Conservation (phyloP, 2,797 vertebrate species). For the Xenops minutus region DNA sequence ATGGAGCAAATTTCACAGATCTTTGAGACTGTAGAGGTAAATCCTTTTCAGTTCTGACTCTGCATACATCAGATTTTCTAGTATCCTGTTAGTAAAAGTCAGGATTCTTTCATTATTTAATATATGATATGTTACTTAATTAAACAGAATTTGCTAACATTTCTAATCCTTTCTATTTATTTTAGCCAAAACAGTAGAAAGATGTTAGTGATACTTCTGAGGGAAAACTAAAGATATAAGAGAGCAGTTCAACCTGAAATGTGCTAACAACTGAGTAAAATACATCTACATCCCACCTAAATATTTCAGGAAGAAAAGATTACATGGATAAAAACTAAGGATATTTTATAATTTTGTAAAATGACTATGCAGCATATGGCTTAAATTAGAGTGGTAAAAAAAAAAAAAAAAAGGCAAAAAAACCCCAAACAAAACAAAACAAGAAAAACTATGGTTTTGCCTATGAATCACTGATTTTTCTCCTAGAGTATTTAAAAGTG, state of each 20-base stretch:
- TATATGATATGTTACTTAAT: not conserved
- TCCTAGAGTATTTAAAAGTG: not conserved
- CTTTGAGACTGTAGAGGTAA: not conserved
- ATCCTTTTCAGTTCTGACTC: not conserved
- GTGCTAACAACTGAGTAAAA: not conserved
- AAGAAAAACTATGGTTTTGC: not conserved
- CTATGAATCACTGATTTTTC: not conserved
- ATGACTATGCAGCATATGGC: not conserved
- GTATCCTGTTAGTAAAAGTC: not conserved
- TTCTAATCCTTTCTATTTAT: not conserved
- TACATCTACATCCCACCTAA: not conserved
- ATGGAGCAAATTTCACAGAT: not conserved
- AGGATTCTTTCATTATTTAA: not conserved
- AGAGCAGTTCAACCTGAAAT: not conserved
- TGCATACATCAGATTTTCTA: not conserved
- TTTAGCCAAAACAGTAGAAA: not conserved
- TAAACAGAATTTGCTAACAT: not conserved
- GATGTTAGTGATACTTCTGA: not conserved
- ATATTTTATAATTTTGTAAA: not conserved
- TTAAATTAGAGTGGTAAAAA: not conserved
- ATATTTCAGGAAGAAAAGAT: not conserved
- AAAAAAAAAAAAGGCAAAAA: not conserved
- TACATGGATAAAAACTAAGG: not conserved
- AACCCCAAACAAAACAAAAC: too few species aligned
- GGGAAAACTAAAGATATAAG: not conserved